Evolutionary conservation across 2,888 invertebrate genomes (phyloP).

Genomic region (Autographa gamma): DNA sequence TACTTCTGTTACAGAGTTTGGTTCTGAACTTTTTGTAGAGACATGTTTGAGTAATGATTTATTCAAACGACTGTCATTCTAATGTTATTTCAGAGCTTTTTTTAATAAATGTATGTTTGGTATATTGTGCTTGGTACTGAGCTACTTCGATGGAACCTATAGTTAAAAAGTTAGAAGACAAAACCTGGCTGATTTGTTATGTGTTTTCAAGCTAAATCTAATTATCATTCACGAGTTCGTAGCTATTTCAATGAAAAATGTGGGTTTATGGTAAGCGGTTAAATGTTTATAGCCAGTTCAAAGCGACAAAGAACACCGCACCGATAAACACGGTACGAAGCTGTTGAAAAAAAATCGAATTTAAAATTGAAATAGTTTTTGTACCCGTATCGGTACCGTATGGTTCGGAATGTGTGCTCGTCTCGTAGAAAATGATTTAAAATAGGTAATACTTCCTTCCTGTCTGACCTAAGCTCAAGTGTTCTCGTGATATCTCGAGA

Average conservation of each 20-base stretch:
- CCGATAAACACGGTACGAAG: too few species aligned
- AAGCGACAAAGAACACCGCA: background rate
- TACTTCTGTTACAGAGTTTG: constrained; percentile 42
- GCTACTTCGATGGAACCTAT: too few species aligned
- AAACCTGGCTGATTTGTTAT: too few species aligned
- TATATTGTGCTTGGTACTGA: too few species aligned
- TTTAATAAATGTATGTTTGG: background rate
- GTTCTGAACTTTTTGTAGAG: constrained; percentile 19
- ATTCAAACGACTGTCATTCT: constrained; percentile 26
- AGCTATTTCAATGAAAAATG: too few species aligned
- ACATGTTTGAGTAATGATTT: constrained; percentile 15
- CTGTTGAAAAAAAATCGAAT: too few species aligned
- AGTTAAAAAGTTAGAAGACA: too few species aligned
- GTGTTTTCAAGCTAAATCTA: too few species aligned
- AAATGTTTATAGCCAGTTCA: background rate
- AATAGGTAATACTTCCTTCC: background rate
- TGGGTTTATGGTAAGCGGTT: background rate
- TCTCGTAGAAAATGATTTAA: background rate
- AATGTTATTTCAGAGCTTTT: constrained; percentile 11
- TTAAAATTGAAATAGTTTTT: too few species aligned
- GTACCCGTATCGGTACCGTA: background rate
- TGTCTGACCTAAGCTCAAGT: background rate
- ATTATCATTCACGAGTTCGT: too few species aligned
- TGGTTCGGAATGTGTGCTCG: too few species aligned
- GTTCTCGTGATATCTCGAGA: background rate